phyloP scores from a whole-genome alignment of 23 tunicate genomes.

The Trididemnum nubilum region DNA sequence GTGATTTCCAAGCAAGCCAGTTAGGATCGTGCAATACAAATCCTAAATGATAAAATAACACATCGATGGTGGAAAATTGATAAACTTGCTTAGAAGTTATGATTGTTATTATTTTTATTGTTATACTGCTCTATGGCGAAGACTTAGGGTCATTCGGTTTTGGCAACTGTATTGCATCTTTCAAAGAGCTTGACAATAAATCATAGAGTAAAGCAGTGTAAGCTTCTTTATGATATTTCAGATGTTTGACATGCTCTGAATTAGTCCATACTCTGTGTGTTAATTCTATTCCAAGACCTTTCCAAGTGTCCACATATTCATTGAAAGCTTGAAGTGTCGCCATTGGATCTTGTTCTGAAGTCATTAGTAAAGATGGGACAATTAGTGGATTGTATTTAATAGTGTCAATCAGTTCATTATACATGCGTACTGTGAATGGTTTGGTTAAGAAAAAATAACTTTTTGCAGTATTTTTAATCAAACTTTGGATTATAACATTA shows the following conservation, averaged over 20 bases:
- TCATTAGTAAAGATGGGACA: constrained; percentile 47
- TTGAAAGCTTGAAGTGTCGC: constrained; percentile 32
- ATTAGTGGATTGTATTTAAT: constrained; percentile 34
- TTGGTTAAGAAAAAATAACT: constrained; percentile 48
- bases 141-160: too few species aligned
- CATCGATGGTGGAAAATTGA: too few species aligned
- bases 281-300: constrained; percentile 16
- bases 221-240: constrained; percentile 41
- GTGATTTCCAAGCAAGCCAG: too few species aligned
- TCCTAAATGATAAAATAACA: too few species aligned
- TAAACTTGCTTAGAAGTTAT: too few species aligned
- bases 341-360: constrained; percentile 76
- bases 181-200: not conserved
- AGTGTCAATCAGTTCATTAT: constrained; percentile 37
- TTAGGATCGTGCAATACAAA: too few species aligned
- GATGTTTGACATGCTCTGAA: constrained; percentile 61
- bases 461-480: not conserved
- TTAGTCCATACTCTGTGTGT: constrained; percentile 49
- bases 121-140: too few species aligned
- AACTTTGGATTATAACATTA: not conserved
- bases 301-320: constrained; percentile 32
- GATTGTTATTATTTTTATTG: too few species aligned
- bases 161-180: too few species aligned
- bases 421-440: constrained; percentile 51
- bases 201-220: not conserved